Conservation (phyloP, 1,140 invertebrate genomes). For the Nomia melanderi region DNA sequence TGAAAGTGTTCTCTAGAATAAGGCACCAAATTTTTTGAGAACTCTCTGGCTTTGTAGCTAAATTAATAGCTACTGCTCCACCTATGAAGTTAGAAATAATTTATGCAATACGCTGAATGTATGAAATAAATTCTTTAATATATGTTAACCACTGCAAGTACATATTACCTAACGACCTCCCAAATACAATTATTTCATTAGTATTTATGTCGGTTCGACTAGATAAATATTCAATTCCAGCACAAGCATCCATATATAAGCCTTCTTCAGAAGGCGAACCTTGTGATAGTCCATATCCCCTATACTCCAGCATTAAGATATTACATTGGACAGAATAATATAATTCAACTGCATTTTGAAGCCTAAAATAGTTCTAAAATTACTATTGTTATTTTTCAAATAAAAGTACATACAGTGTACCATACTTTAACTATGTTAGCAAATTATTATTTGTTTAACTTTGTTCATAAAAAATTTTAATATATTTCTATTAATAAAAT, state of each 20-base stretch:
- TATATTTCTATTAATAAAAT: too few relatives aligned
- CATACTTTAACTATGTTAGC: too few relatives aligned
- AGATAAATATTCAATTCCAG: conserved; percentile 92
- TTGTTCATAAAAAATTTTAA: too few relatives aligned
- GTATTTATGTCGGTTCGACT: conserved; percentile 91
- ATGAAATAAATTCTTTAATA: neutral
- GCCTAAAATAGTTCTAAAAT: conserved; percentile 73
- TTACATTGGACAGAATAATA: conserved; percentile 92
- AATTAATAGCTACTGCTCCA: conserved; percentile 93
- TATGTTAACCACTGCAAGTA: neutral
- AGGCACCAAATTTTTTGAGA: conserved; percentile 90
- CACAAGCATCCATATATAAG: conserved; percentile 92
- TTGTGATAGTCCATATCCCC: conserved; percentile 96
- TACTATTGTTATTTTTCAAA: neutral
- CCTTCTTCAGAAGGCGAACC: conserved; percentile 93
- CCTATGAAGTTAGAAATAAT: conserved; percentile 79
- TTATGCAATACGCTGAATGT: neutral
- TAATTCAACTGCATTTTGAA: conserved; percentile 89
- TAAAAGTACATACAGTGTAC: neutral
- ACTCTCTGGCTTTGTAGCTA: conserved; percentile 88
- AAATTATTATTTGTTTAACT: too few relatives aligned
- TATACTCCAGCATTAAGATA: conserved; percentile 94
- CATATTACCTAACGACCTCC: conserved; percentile 90
- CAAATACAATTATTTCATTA: conserved; percentile 94
- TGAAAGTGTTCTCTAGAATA: conserved; percentile 97